Evolutionary conservation across 2,888 invertebrate species (phyloP).

Genomic region (Brenthis ino): DNA sequence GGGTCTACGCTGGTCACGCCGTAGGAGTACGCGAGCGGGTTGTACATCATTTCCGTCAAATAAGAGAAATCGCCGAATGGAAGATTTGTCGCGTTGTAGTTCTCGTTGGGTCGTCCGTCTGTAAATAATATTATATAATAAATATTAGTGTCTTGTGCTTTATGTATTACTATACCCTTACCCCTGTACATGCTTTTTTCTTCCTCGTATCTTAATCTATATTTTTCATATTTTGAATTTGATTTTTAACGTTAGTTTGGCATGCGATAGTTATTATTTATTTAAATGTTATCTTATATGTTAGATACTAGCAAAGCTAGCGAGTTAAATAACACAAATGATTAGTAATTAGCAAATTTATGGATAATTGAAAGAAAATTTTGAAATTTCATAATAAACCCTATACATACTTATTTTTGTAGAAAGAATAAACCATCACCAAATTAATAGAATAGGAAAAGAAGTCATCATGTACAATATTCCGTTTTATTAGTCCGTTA

Average conservation of each 20-base stretch:
- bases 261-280: slow-evolving; percentile 13
- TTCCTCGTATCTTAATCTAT: neutral
- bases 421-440: slow-evolving; percentile 18
- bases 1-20: slow-evolving; percentile 65
- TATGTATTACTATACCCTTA: neutral
- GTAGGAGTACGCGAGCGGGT: slow-evolving; percentile 69
- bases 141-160: neutral
- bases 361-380: neutral
- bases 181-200: slow-evolving; percentile 8
- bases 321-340: slow-evolving; percentile 35
- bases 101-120: slow-evolving; percentile 78
- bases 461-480: neutral
- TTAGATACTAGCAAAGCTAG: slow-evolving; percentile 43
- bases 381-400: neutral
- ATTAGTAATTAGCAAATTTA: neutral
- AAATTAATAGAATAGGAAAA: neutral
- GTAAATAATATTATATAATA: slow-evolving; percentile 35
- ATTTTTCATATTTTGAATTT: no score
- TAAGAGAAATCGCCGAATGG: slow-evolving; percentile 81
- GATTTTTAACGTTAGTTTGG: neutral
- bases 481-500: neutral
- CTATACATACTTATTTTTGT: neutral
- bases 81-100: slow-evolving; percentile 79
- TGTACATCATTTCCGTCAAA: slow-evolving; percentile 79
- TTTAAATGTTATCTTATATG: neutral